Base-by-base conservation (phyloP, 2,797 vertebrate species). In the Gallinago solitaria region DNA sequence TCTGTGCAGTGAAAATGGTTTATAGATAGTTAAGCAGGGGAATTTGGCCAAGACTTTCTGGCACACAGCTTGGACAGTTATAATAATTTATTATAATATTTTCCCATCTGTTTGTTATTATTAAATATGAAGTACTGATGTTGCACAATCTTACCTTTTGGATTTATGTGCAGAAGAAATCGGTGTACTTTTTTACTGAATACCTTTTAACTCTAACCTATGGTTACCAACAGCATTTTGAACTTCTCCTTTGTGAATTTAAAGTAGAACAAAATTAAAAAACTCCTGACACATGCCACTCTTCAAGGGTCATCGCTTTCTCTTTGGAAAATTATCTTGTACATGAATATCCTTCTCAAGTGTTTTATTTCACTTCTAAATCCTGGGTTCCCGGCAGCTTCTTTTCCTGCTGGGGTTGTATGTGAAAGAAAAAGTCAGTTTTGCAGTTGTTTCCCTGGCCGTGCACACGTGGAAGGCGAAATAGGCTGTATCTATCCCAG, bases 21-120 rank as follows among this genome's bases (percentile, higher is more conserved):
- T 61, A 41, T 61, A 33, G 88, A 71, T 76, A 89, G 91, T 76
- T 95, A 83, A 91, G 69, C 51, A 32, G 53, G 77, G 59, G 68
- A 80, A 70, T 65, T 80, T 71, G 74, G 92, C 95, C 93, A 94
- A 85, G 67, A 11, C 78, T 83, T 95, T 87, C 90, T 97, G 95
- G 96, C 94, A 95, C 63, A 61, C 39, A 70, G 69, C 81, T 95
- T 90, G 78, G 94, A 86, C 77, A 74, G 64, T 97, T 93, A 45
- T 24, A 92, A 89, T 93, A 91, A 97, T 96, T 97, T 94, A 93
- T 94, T 67, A 33, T 73, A 83, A 85, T 90, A 85, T 95, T 95
- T 97, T 89, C 71, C 95, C 96, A 96, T 96, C 96, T 97, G 97
- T 96, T 97, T 96, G 95, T 90, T 95, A 94, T 97, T 97, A 96